A percentile compares a stretch with the other conserved stretches of the same genome.
Evolutionary conservation across 2,888 invertebrate species (phyloP).

Genomic region (Hydraecia micacea): DNA sequence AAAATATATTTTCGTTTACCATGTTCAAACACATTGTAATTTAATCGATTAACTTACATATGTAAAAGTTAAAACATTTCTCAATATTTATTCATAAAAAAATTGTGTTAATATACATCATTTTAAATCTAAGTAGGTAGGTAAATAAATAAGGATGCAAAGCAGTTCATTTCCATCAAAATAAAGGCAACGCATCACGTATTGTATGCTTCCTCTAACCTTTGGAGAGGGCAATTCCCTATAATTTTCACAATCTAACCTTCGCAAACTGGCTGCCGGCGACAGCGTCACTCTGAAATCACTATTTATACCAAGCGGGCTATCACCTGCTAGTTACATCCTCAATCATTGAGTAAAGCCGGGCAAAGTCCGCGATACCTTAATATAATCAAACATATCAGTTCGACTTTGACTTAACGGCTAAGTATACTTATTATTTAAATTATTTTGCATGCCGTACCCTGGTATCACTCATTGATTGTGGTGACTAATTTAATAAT

Average conservation of each 20-base stretch:
- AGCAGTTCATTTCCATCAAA: conserved; percentile 9
- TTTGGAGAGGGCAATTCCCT: conserved; percentile 47
- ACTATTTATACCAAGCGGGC: conserved; percentile 38
- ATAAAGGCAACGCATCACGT: conserved; percentile 34
- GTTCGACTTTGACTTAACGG: conserved; percentile 23
- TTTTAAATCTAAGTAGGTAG: conserved; percentile 1
- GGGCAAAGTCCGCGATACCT: conserved; percentile 52
- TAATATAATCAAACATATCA: conserved; percentile 18
- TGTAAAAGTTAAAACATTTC: conserved; percentile 3
- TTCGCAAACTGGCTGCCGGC: conserved; percentile 31
- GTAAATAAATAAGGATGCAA: conserved; percentile 4
- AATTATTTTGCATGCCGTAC: conserved; percentile 4
- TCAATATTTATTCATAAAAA: not conserved
- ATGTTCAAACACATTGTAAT: conserved; percentile 24
- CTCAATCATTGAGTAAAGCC: conserved; percentile 17
- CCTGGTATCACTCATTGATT: conserved; percentile 37
- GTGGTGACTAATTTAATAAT: conserved; percentile 19
- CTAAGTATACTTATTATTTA: conserved; percentile 6
- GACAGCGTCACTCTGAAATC: conserved; percentile 24
- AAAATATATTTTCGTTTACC: conserved; percentile 51
- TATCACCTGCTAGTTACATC: conserved; percentile 46
- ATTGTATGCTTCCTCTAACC: conserved; percentile 41
- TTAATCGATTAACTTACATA: not conserved
- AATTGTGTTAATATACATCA: not conserved
- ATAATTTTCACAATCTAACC: conserved; percentile 45